Base-by-base conservation (phyloP, 2,113 vertebrate genomes). In the Capricornis sumatraensis region DNA sequence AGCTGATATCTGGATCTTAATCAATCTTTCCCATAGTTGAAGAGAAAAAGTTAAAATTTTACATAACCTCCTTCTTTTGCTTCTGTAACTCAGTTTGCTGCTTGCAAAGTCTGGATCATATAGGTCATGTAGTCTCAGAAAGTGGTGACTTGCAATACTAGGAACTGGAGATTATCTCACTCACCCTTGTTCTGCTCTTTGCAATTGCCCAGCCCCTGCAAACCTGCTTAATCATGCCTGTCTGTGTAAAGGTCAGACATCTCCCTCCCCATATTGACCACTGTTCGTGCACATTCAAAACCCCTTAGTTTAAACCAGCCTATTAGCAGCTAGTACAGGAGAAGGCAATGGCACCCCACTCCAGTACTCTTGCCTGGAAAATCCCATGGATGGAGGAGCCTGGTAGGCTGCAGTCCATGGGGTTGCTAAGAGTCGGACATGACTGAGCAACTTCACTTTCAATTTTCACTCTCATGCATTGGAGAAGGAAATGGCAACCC, bases 211-310 rank as follows among this genome's bases (percentile, higher is more conserved):
- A 40, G 19, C n/a, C n/a, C 36, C 67, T 74, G 67, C n/a, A 40
- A 71, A 40, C 10, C n/a, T 71, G n/a, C 67, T 74, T 74, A 74
- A 40, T 74, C 67, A 40, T 2, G 2, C 19, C 19, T 40, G 67
- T 40, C n/a, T 3, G 11, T 71, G n/a, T 71, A 40, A 40, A 71
- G n/a, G 67, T 74, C 67, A 40, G n/a, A 74, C n/a, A 23, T 74
- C n/a, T 23, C n/a, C n/a, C 67, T 74, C 19, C 19, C 19, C n/a
- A 71, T 74, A 6, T 23, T 23, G 10, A 74, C 67, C n/a, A 23
- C 67, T 25, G 67, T 71, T 71, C 1, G 0, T 36, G n/a, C 0
- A 5, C 67, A 74, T 0, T 19, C 0, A 5, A 74, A 40, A 40
- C n/a, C n/a, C 67, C n/a, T 40, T 74, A 13, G 67, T 74, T 74